Conservation (phyloP, 2,113 vertebrate genomes). For the Actenoides lindsayi region DNA sequence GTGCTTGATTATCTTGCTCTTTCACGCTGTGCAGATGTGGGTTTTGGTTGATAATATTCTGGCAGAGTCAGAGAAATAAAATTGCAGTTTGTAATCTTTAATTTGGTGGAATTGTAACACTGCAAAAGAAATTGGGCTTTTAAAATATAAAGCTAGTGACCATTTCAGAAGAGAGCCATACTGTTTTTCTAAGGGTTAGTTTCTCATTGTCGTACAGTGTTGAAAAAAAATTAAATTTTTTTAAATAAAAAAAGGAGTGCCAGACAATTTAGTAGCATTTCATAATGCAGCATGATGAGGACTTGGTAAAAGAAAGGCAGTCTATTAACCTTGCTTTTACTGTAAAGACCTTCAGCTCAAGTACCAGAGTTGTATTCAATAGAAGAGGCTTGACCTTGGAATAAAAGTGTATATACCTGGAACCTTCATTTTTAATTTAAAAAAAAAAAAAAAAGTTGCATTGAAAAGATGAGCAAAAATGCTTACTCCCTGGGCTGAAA, state of each 20-base stretch:
- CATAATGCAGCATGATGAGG: conserved; percentile 80
- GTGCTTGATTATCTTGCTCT: background rate
- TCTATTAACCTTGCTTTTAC: conserved; percentile 87
- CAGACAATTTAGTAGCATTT: conserved; percentile 77
- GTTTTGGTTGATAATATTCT: background rate
- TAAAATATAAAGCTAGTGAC: background rate
- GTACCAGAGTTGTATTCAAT: conserved; percentile 78
- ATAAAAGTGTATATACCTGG: conserved; percentile 67
- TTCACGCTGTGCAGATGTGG: background rate
- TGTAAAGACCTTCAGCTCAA: conserved; percentile 87
- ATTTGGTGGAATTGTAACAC: background rate
- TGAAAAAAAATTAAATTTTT: background rate
- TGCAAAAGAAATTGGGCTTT: background rate
- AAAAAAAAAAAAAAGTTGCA: conserved; percentile 73
- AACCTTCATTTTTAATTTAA: conserved; percentile 72
- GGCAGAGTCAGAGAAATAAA: background rate
- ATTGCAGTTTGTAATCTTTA: background rate
- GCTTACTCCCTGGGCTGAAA: background rate
- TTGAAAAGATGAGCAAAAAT: conserved; percentile 71
- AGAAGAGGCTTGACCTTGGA: conserved; percentile 82
- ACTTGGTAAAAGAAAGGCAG: conserved; percentile 79
- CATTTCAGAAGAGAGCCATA: background rate
- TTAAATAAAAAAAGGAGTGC: conserved; percentile 18
- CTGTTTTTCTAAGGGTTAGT: conserved; percentile 62
- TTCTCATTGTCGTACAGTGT: conserved; percentile 68